Evolutionary conservation across 2,888 invertebrate genomes (phyloP).

Genomic region (Leucophenga montana): DNA sequence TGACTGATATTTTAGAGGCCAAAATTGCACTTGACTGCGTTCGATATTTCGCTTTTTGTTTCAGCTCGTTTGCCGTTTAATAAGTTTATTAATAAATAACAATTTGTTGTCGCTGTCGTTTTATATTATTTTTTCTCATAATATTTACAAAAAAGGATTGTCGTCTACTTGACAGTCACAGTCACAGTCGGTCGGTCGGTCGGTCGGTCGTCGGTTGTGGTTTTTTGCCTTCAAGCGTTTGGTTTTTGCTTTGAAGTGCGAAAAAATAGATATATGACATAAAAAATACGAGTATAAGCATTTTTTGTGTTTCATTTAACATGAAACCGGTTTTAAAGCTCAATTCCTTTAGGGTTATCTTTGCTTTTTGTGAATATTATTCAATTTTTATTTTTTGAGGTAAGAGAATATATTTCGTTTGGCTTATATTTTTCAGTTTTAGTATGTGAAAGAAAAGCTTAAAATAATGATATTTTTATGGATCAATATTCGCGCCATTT

Average conservation of each 20-base stretch:
- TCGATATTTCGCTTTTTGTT: too few species aligned
- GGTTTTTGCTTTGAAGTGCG: constrained; percentile 1
- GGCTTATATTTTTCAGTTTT: too few species aligned
- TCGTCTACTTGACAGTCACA: constrained; percentile 8
- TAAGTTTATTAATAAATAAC: constrained; percentile 41
- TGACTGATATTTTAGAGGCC: background rate
- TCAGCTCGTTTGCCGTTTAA: background rate
- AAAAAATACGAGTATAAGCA: constrained; percentile 32
- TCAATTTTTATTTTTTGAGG: constrained; percentile 3
- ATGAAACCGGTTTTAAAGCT: constrained; percentile 24
- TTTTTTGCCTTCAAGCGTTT: background rate
- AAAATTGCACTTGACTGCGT: constrained; percentile 5
- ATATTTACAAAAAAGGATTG: constrained; percentile 42
- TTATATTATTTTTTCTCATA: background rate
- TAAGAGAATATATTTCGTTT: background rate
- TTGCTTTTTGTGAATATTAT: constrained; percentile 5
- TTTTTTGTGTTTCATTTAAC: background rate
- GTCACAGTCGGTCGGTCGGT: background rate
- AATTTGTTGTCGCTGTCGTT: background rate
- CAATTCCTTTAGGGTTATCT: constrained; percentile 22
- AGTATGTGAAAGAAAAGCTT: too few species aligned
- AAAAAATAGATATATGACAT: constrained; percentile 37
- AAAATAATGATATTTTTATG: too few species aligned
- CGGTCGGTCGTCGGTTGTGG: background rate
- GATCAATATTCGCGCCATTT: too few species aligned